A percentile compares a stretch with the other conserved stretches of the same genome.
Evolutionary conservation across 1,140 invertebrate species (phyloP).

Genomic region (Drosophila carrolli): DNA sequence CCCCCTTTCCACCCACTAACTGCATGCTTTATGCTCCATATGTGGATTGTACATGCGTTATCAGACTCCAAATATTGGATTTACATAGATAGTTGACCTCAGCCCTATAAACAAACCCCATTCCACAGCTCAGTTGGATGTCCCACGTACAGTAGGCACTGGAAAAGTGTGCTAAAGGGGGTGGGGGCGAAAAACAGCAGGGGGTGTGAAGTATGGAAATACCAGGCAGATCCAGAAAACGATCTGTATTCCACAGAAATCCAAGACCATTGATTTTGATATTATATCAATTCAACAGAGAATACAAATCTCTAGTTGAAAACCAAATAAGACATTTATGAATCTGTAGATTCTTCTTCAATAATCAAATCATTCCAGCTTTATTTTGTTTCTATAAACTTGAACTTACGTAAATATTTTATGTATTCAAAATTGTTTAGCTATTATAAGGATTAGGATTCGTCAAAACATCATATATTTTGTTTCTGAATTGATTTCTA

Average conservation of each 20-base stretch:
- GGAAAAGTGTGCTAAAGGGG: constrained; percentile 18
- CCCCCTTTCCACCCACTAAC: neutral
- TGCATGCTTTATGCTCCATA: constrained; percentile 25
- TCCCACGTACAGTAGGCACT: constrained; percentile 29
- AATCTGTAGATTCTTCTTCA: too few relatives aligned
- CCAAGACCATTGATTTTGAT: neutral
- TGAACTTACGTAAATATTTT: too few relatives aligned
- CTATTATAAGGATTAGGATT: too few relatives aligned
- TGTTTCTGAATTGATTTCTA: too few relatives aligned
- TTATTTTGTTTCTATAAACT: too few relatives aligned
- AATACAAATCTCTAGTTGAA: too few relatives aligned
- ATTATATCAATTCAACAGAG: neutral
- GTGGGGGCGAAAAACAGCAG: neutral
- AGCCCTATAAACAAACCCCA: constrained; percentile 20
- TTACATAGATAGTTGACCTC: constrained; percentile 48
- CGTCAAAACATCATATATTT: too few relatives aligned
- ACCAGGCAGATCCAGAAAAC: neutral
- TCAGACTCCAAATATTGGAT: constrained; percentile 55
- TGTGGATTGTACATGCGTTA: constrained; percentile 35
- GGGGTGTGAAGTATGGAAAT: neutral
- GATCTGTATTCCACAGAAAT: neutral
- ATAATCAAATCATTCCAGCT: too few relatives aligned
- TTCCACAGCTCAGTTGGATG: constrained; percentile 12
- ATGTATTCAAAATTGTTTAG: too few relatives aligned
- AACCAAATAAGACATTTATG: too few relatives aligned